Conservation (phyloP, 1,140 invertebrate genomes). For the Archivesica marissinica region DNA sequence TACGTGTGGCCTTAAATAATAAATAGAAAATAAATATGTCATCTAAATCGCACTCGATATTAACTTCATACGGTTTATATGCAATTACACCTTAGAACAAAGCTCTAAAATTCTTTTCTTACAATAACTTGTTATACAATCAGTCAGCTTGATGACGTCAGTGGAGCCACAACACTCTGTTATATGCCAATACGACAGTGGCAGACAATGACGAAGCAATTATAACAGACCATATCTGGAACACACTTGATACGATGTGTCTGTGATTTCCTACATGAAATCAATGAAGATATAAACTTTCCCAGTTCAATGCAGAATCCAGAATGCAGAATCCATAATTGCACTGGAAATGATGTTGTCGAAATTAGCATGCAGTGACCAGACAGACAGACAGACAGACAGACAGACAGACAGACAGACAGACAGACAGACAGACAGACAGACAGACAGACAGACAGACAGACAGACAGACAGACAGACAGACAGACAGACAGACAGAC, state of each 20-base stretch:
- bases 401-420: no score
- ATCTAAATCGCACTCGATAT: not conserved
- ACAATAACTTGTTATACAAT: no score
- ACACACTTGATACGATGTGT: not conserved
- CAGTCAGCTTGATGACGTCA: not conserved
- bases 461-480: no score
- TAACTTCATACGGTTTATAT: no score
- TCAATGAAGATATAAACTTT: conserved; percentile 24
- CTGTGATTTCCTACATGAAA: conserved; percentile 29
- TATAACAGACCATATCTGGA: conserved; percentile 6
- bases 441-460: no score
- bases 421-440: no score
- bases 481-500: no score
- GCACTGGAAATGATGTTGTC: no score
- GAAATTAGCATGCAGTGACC: no score
- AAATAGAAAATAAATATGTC: not conserved
- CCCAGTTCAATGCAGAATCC: not conserved
- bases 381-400: no score
- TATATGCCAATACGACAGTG: conserved; percentile 15
- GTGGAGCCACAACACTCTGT: not conserved
- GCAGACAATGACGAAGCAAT: not conserved
- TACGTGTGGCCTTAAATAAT: no score
- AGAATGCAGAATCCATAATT: no score
- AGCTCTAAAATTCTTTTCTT: not conserved
- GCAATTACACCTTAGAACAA: not conserved